Conservation (phyloP, 2,797 vertebrate species). For the Pseudomugil gertrudae region DNA sequence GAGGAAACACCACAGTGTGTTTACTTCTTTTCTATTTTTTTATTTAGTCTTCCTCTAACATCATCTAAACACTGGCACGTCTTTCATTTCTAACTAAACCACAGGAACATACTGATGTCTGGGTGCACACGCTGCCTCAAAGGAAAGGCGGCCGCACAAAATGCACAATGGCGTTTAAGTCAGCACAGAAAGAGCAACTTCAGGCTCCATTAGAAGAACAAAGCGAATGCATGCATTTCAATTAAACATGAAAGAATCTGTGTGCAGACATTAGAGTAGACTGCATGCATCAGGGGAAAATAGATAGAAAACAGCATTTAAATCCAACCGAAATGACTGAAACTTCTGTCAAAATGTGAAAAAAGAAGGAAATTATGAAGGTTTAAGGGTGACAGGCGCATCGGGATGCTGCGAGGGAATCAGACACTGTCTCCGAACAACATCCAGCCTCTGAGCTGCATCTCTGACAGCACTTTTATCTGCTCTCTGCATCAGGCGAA, state of each 20-base stretch:
- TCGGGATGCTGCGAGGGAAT: neutral
- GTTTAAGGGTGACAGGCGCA: slow-evolving; percentile 18
- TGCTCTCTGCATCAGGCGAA: slow-evolving; percentile 36
- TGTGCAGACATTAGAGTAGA: slow-evolving; percentile 54
- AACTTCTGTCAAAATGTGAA: slow-evolving; percentile 7
- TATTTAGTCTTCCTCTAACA: too few relatives aligned
- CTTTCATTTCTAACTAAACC: too few relatives aligned
- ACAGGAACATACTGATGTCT: slow-evolving; percentile 33
- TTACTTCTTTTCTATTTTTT: neutral
- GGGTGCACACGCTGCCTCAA: slow-evolving; percentile 29
- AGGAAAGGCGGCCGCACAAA: slow-evolving; percentile 38
- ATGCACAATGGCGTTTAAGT: slow-evolving; percentile 31
- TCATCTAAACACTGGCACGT: too few relatives aligned
- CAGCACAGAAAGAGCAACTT: slow-evolving; percentile 38
- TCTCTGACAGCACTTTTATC: slow-evolving; percentile 48
- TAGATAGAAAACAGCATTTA: too few relatives aligned
- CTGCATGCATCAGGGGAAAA: too few relatives aligned
- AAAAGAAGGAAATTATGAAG: neutral
- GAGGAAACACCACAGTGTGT: neutral
- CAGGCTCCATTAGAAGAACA: slow-evolving; percentile 38
- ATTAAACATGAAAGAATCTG: slow-evolving; percentile 53
- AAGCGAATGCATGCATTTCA: slow-evolving; percentile 75
- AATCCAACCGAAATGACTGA: slow-evolving; percentile 22
- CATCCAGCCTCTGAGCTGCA: neutral
- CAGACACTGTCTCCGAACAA: slow-evolving; percentile 14